Evolutionary conservation across 2,113 vertebrate species (phyloP).

Genomic region (Noctilio leporinus): DNA sequence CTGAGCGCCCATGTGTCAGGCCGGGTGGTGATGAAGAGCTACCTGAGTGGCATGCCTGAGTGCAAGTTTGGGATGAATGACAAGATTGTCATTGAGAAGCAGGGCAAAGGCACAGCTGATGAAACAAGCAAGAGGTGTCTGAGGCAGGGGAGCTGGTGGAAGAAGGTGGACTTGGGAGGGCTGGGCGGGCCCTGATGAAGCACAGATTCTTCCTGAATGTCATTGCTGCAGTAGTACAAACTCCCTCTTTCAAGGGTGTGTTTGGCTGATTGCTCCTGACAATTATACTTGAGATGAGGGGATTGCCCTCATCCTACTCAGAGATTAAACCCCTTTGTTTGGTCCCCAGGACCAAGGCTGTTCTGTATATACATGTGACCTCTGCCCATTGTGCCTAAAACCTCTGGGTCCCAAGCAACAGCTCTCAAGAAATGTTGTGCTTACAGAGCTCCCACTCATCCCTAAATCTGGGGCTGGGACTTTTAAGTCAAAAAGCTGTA

Average conservation of each 20-base stretch:
- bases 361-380: neutral
- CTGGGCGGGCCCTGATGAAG: neutral
- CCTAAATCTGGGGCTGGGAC: neutral
- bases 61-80: constrained; percentile 99
- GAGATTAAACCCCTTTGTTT: neutral
- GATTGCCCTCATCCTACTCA: neutral
- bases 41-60: constrained; percentile 98
- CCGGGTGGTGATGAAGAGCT: constrained; percentile 99
- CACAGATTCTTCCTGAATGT: neutral
- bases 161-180: neutral
- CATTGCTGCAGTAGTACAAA: neutral
- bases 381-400: neutral
- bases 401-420: neutral
- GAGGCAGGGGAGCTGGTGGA: neutral
- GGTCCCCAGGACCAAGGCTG: neutral
- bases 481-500: neutral
- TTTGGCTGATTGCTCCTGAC: neutral
- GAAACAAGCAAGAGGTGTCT: constrained; percentile 88
- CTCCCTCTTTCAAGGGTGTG: neutral
- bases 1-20: constrained; percentile 97
- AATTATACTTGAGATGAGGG: neutral
- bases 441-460: neutral
- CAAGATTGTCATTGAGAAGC: constrained; percentile 99
- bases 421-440: neutral
- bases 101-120: constrained; percentile 96